Evolutionary conservation across 2,888 invertebrate species (phyloP).

Genomic region (Melanophora roralis): DNA sequence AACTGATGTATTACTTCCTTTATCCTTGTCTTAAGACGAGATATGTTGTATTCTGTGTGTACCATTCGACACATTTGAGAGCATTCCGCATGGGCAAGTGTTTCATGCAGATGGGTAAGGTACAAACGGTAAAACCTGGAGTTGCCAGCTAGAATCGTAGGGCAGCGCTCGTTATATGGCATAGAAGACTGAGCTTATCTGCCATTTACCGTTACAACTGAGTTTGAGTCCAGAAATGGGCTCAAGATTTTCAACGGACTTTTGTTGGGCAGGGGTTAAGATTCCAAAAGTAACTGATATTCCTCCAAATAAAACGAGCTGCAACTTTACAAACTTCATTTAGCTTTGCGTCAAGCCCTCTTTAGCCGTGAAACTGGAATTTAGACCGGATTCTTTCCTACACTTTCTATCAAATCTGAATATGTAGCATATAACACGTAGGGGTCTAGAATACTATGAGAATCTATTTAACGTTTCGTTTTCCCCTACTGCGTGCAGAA

Average conservation of each 20-base stretch:
- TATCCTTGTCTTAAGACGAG: too few species aligned
- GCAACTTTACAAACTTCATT: background rate
- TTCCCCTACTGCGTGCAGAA: background rate
- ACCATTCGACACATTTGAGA: too few species aligned
- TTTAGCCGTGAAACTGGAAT: background rate
- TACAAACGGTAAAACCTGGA: too few species aligned
- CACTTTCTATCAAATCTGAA: conserved; percentile 2
- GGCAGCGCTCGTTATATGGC: background rate
- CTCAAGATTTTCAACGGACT: background rate
- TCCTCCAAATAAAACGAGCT: background rate
- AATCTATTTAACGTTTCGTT: conserved; percentile 1
- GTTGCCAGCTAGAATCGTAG: background rate
- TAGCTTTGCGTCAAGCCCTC: background rate
- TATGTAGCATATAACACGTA: conserved; percentile 7
- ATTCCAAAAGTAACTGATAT: background rate
- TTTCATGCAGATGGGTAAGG: too few species aligned
- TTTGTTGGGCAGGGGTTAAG: background rate
- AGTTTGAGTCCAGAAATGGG: background rate
- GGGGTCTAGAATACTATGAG: background rate
- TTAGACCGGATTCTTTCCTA: background rate
- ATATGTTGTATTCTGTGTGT: too few species aligned
- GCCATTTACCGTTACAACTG: background rate
- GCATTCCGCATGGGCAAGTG: too few species aligned
- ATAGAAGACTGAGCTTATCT: background rate
- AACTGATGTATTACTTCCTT: too few species aligned